Evolutionary conservation across 1,140 invertebrate species (phyloP).

Genomic region (Mesaphorura yosii): DNA sequence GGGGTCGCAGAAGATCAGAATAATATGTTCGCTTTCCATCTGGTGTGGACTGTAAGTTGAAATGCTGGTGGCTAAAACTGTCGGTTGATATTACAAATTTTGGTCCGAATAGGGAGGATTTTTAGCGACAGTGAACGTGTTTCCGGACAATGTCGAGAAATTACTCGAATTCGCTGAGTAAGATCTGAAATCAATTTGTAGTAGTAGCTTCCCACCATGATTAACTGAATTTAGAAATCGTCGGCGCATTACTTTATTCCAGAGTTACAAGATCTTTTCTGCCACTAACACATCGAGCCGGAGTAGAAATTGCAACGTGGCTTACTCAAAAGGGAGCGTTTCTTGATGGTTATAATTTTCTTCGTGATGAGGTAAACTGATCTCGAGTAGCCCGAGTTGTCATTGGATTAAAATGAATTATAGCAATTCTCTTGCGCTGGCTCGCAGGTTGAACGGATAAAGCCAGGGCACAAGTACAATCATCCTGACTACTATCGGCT

Average conservation of each 20-base stretch:
- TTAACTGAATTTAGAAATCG: not conserved
- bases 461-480: not conserved
- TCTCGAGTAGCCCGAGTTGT: not conserved
- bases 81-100: not conserved
- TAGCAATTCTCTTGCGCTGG: not conserved
- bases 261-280: constrained; percentile 5
- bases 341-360: constrained; percentile 1
- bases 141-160: constrained; percentile 10
- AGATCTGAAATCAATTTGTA: not conserved
- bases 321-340: constrained; percentile 25
- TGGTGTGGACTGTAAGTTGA: constrained; percentile 18
- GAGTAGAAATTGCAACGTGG: constrained; percentile 16
- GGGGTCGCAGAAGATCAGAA: not conserved
- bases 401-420: not conserved
- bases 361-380: constrained; percentile 5
- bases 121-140: constrained; percentile 7
- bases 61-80: not conserved
- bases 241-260: not conserved
- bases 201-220: too few relatives aligned
- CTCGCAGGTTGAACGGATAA: not conserved
- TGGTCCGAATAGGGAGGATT: constrained; percentile 18
- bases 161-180: constrained; percentile 13
- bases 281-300: constrained; percentile 11
- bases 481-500: too few relatives aligned
- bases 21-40: not conserved